Evolutionary conservation across 2,113 vertebrate species (phyloP).

Genomic region (Marmota monax): DNA sequence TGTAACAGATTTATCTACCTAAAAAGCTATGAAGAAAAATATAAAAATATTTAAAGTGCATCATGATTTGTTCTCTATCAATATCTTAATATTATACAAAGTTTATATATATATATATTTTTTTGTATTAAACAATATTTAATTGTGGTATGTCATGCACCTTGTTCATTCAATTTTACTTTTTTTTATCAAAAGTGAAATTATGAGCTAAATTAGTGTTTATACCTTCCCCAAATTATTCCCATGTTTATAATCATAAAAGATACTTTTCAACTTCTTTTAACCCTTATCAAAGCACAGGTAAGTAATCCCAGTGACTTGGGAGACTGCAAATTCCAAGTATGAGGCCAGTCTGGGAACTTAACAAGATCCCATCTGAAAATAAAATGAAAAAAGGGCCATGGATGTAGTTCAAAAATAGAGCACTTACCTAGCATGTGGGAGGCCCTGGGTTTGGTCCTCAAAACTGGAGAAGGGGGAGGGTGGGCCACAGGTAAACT

Average conservation of each 20-base stretch:
- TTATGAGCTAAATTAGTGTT: slow-evolving; percentile 22
- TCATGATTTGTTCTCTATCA: background rate
- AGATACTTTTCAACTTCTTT: background rate
- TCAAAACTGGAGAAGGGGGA: background rate
- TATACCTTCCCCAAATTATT: background rate
- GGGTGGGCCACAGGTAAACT: background rate
- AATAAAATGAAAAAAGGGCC: too few species aligned
- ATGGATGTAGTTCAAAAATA: background rate
- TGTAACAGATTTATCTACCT: background rate
- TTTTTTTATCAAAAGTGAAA: background rate
- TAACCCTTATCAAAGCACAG: background rate
- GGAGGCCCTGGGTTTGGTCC: background rate
- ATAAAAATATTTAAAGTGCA: slow-evolving; percentile 10
- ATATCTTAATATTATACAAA: background rate
- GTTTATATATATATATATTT: background rate
- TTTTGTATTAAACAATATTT: slow-evolving; percentile 10
- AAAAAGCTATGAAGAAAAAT: background rate
- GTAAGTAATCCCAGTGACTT: background rate
- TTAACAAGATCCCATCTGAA: too few species aligned
- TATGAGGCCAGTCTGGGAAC: too few species aligned
- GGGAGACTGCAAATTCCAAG: too few species aligned
- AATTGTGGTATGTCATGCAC: background rate
- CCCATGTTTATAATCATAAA: background rate
- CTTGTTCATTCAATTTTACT: background rate
- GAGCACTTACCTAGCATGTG: background rate